A percentile compares a stretch with the other conserved stretches of the same genome.
phyloP scores from a whole-genome alignment of 2,113 vertebrate genomes.

The Myrmecobius fasciatus region DNA sequence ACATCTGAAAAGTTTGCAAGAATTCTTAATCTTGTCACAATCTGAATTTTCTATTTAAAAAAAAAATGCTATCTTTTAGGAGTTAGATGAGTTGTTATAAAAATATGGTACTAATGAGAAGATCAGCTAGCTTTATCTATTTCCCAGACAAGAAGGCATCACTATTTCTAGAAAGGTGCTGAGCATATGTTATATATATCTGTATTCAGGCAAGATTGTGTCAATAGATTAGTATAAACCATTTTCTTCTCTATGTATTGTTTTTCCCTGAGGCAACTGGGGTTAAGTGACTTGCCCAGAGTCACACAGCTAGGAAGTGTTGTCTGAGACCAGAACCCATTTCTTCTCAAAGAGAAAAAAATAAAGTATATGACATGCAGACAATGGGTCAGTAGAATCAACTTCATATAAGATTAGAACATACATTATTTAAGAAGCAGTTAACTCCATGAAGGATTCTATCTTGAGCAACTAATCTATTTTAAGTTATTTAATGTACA shows the following conservation, averaged over 20 bases:
- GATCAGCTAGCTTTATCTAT: background rate
- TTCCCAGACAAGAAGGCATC: background rate
- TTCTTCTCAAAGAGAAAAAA: background rate
- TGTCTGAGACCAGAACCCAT: too few species aligned
- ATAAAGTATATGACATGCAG: conserved; percentile 18
- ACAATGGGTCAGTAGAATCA: background rate
- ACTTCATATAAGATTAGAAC: conserved; percentile 31
- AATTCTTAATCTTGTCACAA: background rate
- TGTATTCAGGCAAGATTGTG: background rate
- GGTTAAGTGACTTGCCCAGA: too few species aligned
- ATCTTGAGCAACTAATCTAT: conserved; percentile 46
- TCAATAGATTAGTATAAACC: background rate
- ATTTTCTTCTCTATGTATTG: too few species aligned
- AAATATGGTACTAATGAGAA: background rate
- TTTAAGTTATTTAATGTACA: conserved; percentile 17
- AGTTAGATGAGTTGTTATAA: background rate
- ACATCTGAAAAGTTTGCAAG: background rate
- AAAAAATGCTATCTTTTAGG: background rate
- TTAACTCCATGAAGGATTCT: conserved; percentile 28
- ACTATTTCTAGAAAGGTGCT: background rate
- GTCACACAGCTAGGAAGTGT: too few species aligned
- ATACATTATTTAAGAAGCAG: conserved; percentile 25
- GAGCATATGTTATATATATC: background rate
- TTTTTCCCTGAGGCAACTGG: too few species aligned
- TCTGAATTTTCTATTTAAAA: background rate